Evolutionary conservation across 1,140 invertebrate genomes (phyloP).

Genomic region (Teleogryllus occipitalis): DNA sequence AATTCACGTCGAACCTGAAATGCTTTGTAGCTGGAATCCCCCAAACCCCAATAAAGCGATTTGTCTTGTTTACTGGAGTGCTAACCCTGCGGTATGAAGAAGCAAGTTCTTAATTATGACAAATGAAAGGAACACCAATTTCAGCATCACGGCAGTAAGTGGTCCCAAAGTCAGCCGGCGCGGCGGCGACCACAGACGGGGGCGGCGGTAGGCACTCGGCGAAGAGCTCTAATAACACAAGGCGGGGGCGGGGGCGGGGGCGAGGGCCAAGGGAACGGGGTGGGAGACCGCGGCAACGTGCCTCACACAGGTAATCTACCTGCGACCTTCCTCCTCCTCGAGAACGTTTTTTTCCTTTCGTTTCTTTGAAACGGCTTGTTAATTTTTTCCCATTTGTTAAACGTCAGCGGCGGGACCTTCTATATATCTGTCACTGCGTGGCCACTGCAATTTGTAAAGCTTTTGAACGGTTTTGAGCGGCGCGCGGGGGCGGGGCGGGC

Average conservation of each 20-base stretch:
- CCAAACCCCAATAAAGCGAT: not conserved
- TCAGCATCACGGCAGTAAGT: not conserved
- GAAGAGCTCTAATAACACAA: not conserved
- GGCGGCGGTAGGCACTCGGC: not conserved
- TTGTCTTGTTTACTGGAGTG: not conserved
- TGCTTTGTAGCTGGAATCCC: not conserved
- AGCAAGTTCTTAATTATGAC: not conserved
- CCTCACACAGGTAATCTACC: not conserved
- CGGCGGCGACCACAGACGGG: not conserved
- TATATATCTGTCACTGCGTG: not conserved
- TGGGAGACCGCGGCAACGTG: not conserved
- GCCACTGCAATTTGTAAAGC: not conserved
- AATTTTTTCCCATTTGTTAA: not conserved
- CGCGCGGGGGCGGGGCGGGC: too few species aligned
- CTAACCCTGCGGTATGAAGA: not conserved
- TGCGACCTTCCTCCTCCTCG: not conserved
- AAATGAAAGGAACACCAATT: not conserved
- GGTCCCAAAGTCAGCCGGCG: not conserved
- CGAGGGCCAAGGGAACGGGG: not conserved
- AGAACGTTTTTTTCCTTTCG: not conserved
- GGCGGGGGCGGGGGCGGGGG: too few species aligned
- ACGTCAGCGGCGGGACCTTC: not conserved
- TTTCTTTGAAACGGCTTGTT: not conserved
- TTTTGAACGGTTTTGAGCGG: conserved; percentile 3
- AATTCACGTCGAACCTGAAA: not conserved